A percentile compares a stretch with the other conserved stretches of the same genome.
phyloP scores from a whole-genome alignment of 2,888 invertebrate genomes.

The Arrhopalites spinosus region DNA sequence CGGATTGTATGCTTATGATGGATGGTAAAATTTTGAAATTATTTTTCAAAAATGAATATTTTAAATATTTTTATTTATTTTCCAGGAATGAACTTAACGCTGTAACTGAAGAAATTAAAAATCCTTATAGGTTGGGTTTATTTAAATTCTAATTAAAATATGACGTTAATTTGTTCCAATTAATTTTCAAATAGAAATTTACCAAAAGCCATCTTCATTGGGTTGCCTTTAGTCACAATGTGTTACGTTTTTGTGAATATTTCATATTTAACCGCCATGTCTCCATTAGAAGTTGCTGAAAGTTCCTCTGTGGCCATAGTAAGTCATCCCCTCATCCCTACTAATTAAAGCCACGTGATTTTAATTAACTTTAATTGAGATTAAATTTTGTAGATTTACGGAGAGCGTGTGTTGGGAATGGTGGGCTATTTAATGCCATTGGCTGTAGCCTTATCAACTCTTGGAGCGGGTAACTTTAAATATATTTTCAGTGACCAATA shows the following conservation, averaged over 20 bases:
- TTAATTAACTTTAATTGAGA: too few species aligned
- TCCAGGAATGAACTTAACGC: conserved; percentile 67
- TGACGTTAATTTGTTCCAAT: background rate
- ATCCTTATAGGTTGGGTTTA: conserved; percentile 59
- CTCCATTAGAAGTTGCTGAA: conserved; percentile 71
- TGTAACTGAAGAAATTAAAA: conserved; percentile 65
- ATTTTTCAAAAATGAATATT: too few species aligned
- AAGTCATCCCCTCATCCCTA: conserved; percentile 55
- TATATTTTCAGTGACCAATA: background rate
- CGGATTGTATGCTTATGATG: conserved; percentile 85
- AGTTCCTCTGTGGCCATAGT: conserved; percentile 79
- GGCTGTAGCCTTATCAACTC: conserved; percentile 69
- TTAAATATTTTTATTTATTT: background rate
- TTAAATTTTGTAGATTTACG: conserved; percentile 15
- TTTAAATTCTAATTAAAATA: too few species aligned
- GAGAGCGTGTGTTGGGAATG: conserved; percentile 67
- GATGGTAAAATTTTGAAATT: conserved; percentile 60
- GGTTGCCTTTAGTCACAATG: conserved; percentile 78
- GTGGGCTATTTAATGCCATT: conserved; percentile 72
- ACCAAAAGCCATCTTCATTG: conserved; percentile 77
- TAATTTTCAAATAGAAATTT: conserved; percentile 72
- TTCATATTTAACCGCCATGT: conserved; percentile 82
- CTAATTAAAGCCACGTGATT: too few species aligned
- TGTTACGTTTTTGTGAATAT: conserved; percentile 83
- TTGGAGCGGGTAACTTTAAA: background rate